Base-by-base conservation (phyloP, 2,113 vertebrate genomes). In the Spea bombifrons region DNA sequence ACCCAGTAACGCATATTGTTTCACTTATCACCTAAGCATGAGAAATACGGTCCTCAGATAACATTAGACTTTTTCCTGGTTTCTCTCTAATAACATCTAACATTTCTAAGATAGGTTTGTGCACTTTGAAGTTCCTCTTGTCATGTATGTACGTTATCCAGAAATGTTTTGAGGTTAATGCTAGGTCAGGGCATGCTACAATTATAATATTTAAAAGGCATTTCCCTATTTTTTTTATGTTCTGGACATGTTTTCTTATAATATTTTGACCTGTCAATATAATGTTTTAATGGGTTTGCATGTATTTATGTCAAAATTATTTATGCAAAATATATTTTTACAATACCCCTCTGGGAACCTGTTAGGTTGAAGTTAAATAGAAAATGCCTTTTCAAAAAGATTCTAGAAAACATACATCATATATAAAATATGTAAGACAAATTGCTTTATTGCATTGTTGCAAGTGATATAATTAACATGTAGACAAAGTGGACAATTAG, bases 101-200 rank as follows among this genome's bases (percentile, higher is more conserved):
- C 43, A 76, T 76, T 53, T 57, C 66, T 76, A 44, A 76, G 52
- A 68, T 76, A 57, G 45, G 53, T 59, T 68, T 52, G 43, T 68
- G n/a, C n/a, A n/a, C 64, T 68, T 48, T 75, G 63, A 66, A 75
- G 61, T 17, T 66, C 61, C 9, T 17, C 66, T 68, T 76, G 65
- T 68, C 65, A 68, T 76, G 59, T 76, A 76, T 52, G 59, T 76
- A 76, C 66, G 68, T 68, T 68, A 68, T 68, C 75, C 50, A 68
- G 65, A 68, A 47, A 76, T 66, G 47, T 76, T 76, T 47, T 67
- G 16, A 68, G 50, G 75, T 76, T 52, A 57, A 45, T 16, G 53
- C 8, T 53, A n/a, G 52, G 65, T 55, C 66, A 76, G 65, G 55
- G 57, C 55, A 50, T 55, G 68, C 68, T 68, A 55, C 8, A 64